Base-by-base conservation (phyloP, 2,888 invertebrate genomes). In the Tanytarsus gracilentus region DNA sequence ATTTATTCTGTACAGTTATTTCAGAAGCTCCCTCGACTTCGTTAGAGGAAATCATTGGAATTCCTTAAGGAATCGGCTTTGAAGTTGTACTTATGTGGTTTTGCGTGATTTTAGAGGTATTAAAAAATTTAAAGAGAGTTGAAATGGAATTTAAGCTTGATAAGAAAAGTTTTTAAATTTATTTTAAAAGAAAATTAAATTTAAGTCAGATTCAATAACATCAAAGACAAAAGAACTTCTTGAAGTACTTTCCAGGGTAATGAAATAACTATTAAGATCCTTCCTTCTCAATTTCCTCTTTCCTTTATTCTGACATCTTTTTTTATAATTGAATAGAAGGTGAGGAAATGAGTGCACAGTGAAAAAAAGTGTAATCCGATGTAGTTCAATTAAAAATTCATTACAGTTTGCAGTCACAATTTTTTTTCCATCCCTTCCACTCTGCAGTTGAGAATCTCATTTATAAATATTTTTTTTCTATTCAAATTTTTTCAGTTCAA, bases 301-400 rank as follows among this genome's bases (percentile, higher is more conserved):
- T n/a, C n/a, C n/a, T n/a, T n/a, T n/a, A n/a, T n/a, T n/a, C n/a
- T n/a, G n/a, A n/a, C n/a, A n/a, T n/a, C n/a, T n/a, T n/a, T 33
- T 11, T n/a, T 33, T 33, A 11, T 33, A 33, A 33, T 33, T 33
- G 11, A 14, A 40, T 8, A 44, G 11, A 44, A 44, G 18, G 11
- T 23, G 23, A 18, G 44, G 23, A 21, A 18, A 18, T 18, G 11
- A 7, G 14, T 27, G 36, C n/a, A 40, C n/a, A 39, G 58, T 58
- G 44, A 58, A 58, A 44, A 23, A 16, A 48, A 44, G 29, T 44
- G 30, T 48, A 44, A 40, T 58, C 25, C 48, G 27, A 14, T 29
- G 56, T 56, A 44, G 44, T 40, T 58, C 58, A 58, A 58, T 58
- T 58, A 58, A 58, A 58, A 58, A 21, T 48, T 58, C 58, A 58